Conservation (phyloP, 2,113 vertebrate species). For the Motacilla alba region DNA sequence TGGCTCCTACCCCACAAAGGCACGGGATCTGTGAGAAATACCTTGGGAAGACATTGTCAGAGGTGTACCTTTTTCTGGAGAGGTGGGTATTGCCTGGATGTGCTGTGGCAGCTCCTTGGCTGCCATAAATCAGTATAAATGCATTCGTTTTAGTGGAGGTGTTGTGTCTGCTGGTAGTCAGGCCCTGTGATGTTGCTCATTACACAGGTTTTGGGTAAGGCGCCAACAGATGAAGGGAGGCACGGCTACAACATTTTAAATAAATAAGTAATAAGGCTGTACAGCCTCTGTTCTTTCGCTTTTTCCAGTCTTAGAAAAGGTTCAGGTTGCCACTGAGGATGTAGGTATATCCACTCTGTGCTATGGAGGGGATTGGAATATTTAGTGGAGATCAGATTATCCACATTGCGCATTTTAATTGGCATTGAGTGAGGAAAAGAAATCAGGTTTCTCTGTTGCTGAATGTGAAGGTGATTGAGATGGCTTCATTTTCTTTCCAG, state of each 20-base stretch:
- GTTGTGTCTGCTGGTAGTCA: neutral
- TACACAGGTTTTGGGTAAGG: neutral
- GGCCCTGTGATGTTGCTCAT: neutral
- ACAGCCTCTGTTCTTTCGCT: neutral
- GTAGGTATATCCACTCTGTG: neutral
- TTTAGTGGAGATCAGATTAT: neutral
- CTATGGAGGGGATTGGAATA: neutral
- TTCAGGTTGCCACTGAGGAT: neutral
- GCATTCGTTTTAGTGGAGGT: neutral
- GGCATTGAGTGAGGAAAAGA: neutral
- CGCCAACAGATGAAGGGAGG: constrained; percentile 17
- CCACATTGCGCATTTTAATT: constrained; percentile 3
- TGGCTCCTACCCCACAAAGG: neutral
- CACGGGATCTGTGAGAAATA: neutral
- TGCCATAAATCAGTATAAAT: neutral
- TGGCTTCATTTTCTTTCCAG: constrained; percentile 22
- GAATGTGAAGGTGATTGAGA: constrained; percentile 23
- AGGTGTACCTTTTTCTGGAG: neutral
- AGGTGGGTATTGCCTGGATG: neutral
- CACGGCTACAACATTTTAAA: neutral
- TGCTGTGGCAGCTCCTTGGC: neutral
- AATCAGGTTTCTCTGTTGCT: neutral
- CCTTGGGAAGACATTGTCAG: neutral
- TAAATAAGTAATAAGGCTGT: constrained; percentile 24
- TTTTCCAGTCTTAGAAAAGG: neutral